Evolutionary conservation across 2,888 invertebrate genomes (phyloP), one percentile per base, ranked within the genome.

Genomic region (Athalia circularis): DNA sequence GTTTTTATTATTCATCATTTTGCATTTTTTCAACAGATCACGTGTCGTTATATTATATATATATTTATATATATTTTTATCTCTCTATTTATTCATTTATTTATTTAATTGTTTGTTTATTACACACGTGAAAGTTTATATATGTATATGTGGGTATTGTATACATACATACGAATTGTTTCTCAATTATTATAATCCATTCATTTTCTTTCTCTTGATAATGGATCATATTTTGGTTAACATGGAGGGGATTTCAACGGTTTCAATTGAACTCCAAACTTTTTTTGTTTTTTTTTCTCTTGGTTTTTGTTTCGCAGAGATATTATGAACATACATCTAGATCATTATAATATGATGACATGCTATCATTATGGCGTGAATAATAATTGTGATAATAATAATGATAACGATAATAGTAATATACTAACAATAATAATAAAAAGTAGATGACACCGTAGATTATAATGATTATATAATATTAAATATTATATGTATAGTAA

Each of bases 401-500:
- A 50, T 50, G 50, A 50, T 67, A 50, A 6, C 15, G 50, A 75
- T 48, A 47, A 48, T 54, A 70, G n/a, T 45, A 76, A 79, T 80
- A 81, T 81, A 80, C 80, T 79, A 79, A 82, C 80, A 79, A 29
- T 29, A 29, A 29, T 29, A 29, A 29, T 29, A 29, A 29, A 29
- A 29, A 29, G 29, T 29, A 29, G 29, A 29, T 29, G 29, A 29
- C 29, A 29, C 29, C 82, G 82, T 80, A 82, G 67, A 81, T 81
- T 83, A 79, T 85, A 85, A 85, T 86, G 84, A 81, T 84, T 84
- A 86, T 70, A 86, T 84, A 85, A 85, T 57, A 70, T 85, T 86
- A 85, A 86, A 85, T 84, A 84, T 85, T 86, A 85, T 85, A 86
- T 29, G 29, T 29, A 82, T 87, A 88, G 87, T 88, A 87, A 88